phyloP scores from a whole-genome alignment of 2,888 invertebrate genomes.

The Epinotia nisella region DNA sequence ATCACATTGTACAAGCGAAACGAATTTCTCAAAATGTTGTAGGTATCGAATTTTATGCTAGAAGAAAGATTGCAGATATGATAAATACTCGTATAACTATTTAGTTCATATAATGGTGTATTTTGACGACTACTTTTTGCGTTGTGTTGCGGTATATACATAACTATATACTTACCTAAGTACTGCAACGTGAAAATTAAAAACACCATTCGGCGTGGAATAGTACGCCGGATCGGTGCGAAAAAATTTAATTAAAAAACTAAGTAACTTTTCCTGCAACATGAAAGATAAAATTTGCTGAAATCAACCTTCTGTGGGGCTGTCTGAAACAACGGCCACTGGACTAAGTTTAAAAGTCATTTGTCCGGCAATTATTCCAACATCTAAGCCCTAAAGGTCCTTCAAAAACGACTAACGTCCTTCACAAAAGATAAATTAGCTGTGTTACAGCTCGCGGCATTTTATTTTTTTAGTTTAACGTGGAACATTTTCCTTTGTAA shows the following conservation, averaged over 20 bases:
- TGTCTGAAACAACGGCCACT: slow-evolving; percentile 2
- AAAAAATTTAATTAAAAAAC: slow-evolving; percentile 32
- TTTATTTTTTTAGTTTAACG: neutral
- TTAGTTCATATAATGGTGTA: no score
- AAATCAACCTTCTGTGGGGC: slow-evolving; percentile 4
- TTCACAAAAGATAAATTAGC: slow-evolving; percentile 17
- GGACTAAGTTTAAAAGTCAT: neutral
- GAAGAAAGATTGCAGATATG: no score
- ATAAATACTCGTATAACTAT: no score
- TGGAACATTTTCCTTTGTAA: no score
- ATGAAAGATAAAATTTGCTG: slow-evolving; percentile 22
- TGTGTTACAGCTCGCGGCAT: slow-evolving; percentile 6
- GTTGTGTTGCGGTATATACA: no score
- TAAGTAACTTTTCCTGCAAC: slow-evolving; percentile 19
- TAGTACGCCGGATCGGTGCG: slow-evolving; percentile 11
- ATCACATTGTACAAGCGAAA: no score
- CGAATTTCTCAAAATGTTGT: no score
- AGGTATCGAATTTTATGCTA: no score
- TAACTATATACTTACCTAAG: neutral
- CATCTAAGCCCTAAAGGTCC: neutral
- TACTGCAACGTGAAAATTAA: neutral
- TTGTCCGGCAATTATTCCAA: slow-evolving; percentile 11
- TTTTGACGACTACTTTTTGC: no score
- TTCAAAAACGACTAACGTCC: slow-evolving; percentile 1
- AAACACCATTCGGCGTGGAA: slow-evolving; percentile 4